These are phyloP conservation scores for Maniola jurtina DNA, from an alignment of 1,140 invertebrate genomes.

Conservation along the genomic window DNA sequence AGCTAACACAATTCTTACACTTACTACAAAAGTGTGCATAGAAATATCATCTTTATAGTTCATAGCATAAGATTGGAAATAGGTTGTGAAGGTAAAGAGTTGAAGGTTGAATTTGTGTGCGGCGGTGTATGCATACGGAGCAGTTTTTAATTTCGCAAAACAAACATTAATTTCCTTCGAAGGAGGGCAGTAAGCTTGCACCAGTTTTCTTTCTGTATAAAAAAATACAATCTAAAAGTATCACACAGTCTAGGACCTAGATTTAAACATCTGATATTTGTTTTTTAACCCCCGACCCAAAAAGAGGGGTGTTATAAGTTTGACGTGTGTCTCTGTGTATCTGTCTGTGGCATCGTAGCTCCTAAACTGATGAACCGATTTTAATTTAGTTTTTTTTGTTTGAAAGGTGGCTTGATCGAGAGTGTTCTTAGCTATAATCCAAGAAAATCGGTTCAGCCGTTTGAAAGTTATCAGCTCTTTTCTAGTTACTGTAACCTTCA, in stretches of 20 bases:
- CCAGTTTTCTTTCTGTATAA: slow-evolving; percentile 17
- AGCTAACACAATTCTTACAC: not conserved
- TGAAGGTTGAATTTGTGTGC: slow-evolving; percentile 12
- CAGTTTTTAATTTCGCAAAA: slow-evolving; percentile 65
- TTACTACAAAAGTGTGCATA: slow-evolving; percentile 1
- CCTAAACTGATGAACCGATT: too few species aligned
- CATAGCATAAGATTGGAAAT: slow-evolving; percentile 7
- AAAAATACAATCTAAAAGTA: slow-evolving; percentile 13
- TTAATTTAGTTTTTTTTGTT: too few species aligned
- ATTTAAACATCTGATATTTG: not conserved
- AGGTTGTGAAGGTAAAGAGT: not conserved
- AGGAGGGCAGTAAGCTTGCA: slow-evolving; percentile 37
- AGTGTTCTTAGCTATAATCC: too few species aligned
- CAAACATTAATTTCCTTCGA: slow-evolving; percentile 68
- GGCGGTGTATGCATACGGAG: slow-evolving; percentile 39
- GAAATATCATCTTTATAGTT: slow-evolving; percentile 4
- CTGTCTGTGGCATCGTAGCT: too few species aligned
- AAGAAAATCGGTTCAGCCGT: too few species aligned
- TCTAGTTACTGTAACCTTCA: too few species aligned
- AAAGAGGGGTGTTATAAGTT: too few species aligned
- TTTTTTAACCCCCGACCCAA: too few species aligned
- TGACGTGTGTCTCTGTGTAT: too few species aligned
- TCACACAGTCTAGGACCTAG: slow-evolving; percentile 7
- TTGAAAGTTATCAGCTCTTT: too few species aligned
- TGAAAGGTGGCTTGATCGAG: too few species aligned